Evolutionary conservation across 2,888 invertebrate species (phyloP), one percentile per base, ranked within the genome.

Genomic region (Plemyria rubiginata): DNA sequence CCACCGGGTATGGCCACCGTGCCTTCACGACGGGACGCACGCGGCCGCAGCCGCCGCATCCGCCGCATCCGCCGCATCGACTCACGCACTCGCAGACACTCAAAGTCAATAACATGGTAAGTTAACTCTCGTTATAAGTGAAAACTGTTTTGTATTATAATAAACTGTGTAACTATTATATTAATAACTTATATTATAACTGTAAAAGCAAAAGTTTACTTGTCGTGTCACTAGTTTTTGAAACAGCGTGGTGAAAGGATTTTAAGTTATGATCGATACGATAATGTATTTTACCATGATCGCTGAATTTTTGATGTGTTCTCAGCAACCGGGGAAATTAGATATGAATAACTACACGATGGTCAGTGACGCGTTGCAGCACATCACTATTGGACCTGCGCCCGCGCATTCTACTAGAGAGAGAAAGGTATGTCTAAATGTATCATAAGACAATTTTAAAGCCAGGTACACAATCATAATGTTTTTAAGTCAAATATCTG

Each of bases 331-430:
- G 13, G 98, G 98, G 62, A 97, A 97, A 90, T 89, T 98, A 81
- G 97, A 98, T 84, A 93, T 97, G 94, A 97, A 97, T 86, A 97
- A 97, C 85, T 98, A 96, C 86, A 96, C 96, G 53, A 95, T 97
- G 87, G 97, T 98, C 65, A 97, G 97, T 76, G 97, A 98, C 82
- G 97, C 97, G 5, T 95, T 98, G 51, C 95, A 95, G 70, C 94
- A 94, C 78, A 95, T 94, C 90, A 92, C 92, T 0, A 92, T 94
- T 75, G 87, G 93, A 76, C 88, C 94, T 0, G 87, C 94, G 70
- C 80, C 94, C 72, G 78, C 94, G 74, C 82, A 94, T 76, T 72
- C 87, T 12, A 94, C 55, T 12, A 41, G 87, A 90, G 95, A 91
- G 91, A 94, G 95, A 94, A 96, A 45, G 43, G 54, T 58, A 41